phyloP scores from a whole-genome alignment of 2,888 invertebrate species.

The Lepidonotus clava region DNA sequence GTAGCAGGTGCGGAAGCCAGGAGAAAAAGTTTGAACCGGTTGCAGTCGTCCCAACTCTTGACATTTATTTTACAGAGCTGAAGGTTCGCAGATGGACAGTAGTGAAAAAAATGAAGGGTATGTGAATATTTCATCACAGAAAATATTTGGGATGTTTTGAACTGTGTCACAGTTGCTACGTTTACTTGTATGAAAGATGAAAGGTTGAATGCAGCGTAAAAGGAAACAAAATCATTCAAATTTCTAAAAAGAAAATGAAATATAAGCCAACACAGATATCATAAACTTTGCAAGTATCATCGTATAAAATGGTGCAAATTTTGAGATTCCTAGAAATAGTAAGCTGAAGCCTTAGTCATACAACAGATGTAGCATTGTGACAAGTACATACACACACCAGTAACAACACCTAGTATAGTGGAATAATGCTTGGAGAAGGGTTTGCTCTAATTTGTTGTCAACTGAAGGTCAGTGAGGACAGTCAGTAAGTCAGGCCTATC shows the following conservation, averaged over 20 bases:
- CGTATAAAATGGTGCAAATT: too few relatives aligned
- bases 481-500: too few relatives aligned
- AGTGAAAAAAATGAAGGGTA: constrained; percentile 54
- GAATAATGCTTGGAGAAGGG: constrained; percentile 20
- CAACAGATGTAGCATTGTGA: constrained; percentile 44
- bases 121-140: constrained; percentile 51
- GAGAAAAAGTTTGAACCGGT: constrained; percentile 36
- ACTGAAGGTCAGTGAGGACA: too few relatives aligned
- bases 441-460: too few relatives aligned
- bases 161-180: constrained; percentile 47
- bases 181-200: constrained; percentile 26
- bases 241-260: background rate
- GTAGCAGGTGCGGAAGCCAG: constrained; percentile 28
- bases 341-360: too few relatives aligned
- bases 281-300: too few relatives aligned
- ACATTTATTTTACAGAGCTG: constrained; percentile 53
- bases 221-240: background rate
- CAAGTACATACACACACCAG: constrained; percentile 45
- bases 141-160: constrained; percentile 47
- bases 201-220: constrained; percentile 11
- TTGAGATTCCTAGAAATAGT: too few relatives aligned
- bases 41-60: constrained; percentile 45
- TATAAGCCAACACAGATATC: background rate
- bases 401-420: constrained; percentile 33
- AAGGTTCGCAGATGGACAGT: constrained; percentile 53